Conservation (phyloP, 2,888 invertebrate genomes). For the Ormyrus labotus region DNA sequence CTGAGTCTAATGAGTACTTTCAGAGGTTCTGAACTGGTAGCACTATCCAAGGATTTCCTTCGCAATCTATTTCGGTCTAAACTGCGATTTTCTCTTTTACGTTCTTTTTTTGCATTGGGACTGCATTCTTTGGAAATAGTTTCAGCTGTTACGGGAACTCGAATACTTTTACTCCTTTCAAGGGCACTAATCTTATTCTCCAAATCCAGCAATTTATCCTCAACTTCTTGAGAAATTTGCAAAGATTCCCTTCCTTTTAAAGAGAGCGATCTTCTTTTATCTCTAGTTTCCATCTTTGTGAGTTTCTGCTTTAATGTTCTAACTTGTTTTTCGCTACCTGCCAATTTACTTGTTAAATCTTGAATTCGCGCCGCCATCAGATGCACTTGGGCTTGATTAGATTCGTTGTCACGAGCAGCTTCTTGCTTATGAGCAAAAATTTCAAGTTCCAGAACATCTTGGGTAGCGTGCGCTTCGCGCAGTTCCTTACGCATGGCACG, state of each 20-base stretch:
- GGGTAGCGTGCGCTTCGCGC: conserved; percentile 86
- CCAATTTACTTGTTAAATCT: conserved; percentile 88
- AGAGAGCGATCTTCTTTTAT: conserved; percentile 88
- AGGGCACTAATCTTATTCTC: conserved; percentile 86
- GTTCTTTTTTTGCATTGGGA: conserved; percentile 78
- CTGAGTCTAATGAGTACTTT: conserved; percentile 87
- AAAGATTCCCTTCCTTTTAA: conserved; percentile 90
- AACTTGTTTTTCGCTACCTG: conserved; percentile 88
- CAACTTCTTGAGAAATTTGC: conserved; percentile 88
- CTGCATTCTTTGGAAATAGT: conserved; percentile 77
- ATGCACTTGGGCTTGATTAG: conserved; percentile 84
- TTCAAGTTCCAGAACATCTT: conserved; percentile 88
- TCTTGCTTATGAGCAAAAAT: conserved; percentile 86
- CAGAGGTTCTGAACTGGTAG: conserved; percentile 87
- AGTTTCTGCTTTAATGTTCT: conserved; percentile 87
- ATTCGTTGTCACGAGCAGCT: conserved; percentile 81
- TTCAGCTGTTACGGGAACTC: conserved; percentile 76
- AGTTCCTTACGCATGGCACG: conserved; percentile 88
- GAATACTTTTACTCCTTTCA: conserved; percentile 77
- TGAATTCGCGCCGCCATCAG: conserved; percentile 90
- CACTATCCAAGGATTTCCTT: conserved; percentile 87
- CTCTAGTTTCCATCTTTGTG: conserved; percentile 84
- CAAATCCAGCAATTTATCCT: conserved; percentile 88
- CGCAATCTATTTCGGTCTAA: conserved; percentile 77
- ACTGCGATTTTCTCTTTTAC: conserved; percentile 65